A percentile compares a stretch with the other conserved stretches of the same genome.
Evolutionary conservation across 1,140 invertebrate genomes (phyloP).

Genomic region (Pissodes strobi): DNA sequence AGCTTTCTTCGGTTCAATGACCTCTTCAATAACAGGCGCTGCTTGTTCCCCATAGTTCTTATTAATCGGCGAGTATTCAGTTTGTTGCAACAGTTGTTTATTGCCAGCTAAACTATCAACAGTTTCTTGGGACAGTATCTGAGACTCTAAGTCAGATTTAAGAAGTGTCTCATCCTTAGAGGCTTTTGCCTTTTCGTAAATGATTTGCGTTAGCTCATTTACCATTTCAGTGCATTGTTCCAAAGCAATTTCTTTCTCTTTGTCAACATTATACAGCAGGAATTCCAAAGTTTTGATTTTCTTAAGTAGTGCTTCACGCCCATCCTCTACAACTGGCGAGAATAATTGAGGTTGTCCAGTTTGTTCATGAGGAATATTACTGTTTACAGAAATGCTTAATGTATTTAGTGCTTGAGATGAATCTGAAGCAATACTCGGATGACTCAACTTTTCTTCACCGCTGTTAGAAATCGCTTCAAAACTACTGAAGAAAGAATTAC

Average conservation of each 20-base stretch:
- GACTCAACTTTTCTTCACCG: too few species aligned
- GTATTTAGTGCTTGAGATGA: too few species aligned
- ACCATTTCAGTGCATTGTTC: conserved; percentile 48
- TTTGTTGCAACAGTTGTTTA: conserved; percentile 31
- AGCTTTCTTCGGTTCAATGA: conserved; percentile 51
- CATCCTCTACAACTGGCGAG: conserved; percentile 30
- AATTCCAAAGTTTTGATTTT: conserved; percentile 55
- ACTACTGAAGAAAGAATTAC: conserved; percentile 1
- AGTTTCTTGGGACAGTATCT: conserved; percentile 36
- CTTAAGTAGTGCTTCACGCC: conserved; percentile 41
- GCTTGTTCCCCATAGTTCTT: conserved; percentile 26
- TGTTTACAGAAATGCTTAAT: too few species aligned
- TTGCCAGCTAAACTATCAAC: conserved; percentile 23
- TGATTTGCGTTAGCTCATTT: conserved; percentile 48
- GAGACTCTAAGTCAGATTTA: conserved; percentile 36
- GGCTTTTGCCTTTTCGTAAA: conserved; percentile 36
- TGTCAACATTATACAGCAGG: conserved; percentile 51
- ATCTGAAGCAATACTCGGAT: not conserved
- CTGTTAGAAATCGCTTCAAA: too few species aligned
- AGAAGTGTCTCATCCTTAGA: not conserved
- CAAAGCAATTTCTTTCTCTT: conserved; percentile 47
- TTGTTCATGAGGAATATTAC: too few species aligned
- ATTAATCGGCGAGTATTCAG: conserved; percentile 40
- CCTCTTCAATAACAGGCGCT: conserved; percentile 55
- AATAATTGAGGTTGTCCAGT: too few species aligned